Conservation (phyloP, 2,888 invertebrate genomes). For the Dione vanillae region DNA sequence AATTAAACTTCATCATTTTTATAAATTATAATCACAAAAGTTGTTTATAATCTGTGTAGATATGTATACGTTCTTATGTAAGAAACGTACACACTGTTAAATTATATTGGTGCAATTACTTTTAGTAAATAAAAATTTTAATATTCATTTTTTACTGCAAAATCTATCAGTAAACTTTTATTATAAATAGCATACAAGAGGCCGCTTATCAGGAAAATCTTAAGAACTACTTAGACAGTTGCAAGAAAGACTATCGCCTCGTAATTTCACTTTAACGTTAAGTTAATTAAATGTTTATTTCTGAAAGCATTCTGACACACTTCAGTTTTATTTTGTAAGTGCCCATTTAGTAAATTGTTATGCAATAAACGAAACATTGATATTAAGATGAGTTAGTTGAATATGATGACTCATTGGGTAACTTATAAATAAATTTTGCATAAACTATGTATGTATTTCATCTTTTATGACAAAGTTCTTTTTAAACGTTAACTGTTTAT, state of each 20-base stretch:
- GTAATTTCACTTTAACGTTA: neutral
- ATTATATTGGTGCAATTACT: too few relatives aligned
- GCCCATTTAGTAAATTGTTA: neutral
- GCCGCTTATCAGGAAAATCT: neutral
- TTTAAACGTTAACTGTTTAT: too few relatives aligned
- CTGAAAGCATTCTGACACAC: neutral
- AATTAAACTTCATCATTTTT: too few relatives aligned
- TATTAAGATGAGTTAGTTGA: neutral
- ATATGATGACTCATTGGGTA: neutral
- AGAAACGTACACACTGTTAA: too few relatives aligned
- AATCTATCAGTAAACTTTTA: too few relatives aligned
- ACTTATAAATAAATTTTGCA: neutral
- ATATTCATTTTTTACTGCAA: too few relatives aligned
- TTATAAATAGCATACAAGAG: neutral
- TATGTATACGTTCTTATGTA: too few relatives aligned
- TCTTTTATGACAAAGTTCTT: too few relatives aligned
- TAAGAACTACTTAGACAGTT: neutral
- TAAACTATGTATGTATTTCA: too few relatives aligned
- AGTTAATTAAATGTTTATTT: constrained; percentile 9
- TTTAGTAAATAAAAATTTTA: too few relatives aligned
- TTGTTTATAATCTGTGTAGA: too few relatives aligned
- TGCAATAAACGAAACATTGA: neutral
- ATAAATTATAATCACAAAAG: too few relatives aligned
- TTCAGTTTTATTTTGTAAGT: neutral
- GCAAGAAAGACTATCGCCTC: neutral